Evolutionary conservation across 2,797 vertebrate species (phyloP).

Genomic region (Pipistrellus kuhlii): DNA sequence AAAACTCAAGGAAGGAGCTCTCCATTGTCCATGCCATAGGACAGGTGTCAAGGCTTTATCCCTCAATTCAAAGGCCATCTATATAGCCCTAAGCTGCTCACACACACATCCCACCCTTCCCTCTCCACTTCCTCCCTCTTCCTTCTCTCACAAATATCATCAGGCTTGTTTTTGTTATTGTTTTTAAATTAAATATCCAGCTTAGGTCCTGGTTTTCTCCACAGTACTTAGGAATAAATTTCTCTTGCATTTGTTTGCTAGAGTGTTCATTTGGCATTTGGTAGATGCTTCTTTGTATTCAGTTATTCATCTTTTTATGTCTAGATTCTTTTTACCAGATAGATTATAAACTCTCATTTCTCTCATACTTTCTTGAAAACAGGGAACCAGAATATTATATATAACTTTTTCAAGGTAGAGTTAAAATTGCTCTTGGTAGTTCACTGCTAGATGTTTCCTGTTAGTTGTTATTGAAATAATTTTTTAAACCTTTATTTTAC

Average conservation of each 20-base stretch:
- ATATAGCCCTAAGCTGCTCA: too few species aligned
- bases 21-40: neutral
- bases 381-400: neutral
- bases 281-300: neutral
- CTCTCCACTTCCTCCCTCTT: neutral
- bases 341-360: neutral
- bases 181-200: neutral
- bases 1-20: neutral
- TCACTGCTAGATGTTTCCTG: neutral
- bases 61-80: neutral
- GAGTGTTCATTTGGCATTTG: neutral
- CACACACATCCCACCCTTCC: neutral
- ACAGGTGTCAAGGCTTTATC: neutral
- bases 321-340: neutral
- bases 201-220: slow-evolving; percentile 9
- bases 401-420: neutral
- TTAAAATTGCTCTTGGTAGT: slow-evolving; percentile 29
- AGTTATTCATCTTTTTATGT: neutral
- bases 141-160: neutral
- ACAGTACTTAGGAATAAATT: neutral
- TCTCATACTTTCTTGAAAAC: neutral
- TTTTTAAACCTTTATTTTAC: slow-evolving; percentile 46
- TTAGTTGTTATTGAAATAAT: slow-evolving; percentile 47
- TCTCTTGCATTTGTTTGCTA: slow-evolving; percentile 3
- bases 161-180: neutral